phyloP scores from a whole-genome alignment of 2,113 vertebrate genomes.

The Chloroceryle aenea region DNA sequence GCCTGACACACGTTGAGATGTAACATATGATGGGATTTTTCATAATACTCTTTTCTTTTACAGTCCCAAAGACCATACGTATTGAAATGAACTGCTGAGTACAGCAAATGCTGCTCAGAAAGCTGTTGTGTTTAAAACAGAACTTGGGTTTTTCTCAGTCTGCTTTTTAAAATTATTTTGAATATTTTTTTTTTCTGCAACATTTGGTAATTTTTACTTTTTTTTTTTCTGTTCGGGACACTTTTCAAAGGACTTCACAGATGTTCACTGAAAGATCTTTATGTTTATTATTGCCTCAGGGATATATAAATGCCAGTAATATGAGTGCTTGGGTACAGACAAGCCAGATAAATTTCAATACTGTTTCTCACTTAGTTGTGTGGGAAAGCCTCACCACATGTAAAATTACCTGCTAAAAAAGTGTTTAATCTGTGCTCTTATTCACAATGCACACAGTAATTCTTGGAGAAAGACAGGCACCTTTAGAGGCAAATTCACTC shows the following conservation, averaged over 20 bases:
- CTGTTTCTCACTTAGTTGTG: neutral
- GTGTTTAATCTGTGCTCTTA: neutral
- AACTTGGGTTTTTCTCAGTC: neutral
- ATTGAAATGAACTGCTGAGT: constrained; percentile 23
- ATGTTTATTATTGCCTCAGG: neutral
- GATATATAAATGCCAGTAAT: neutral
- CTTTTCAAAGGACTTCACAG: constrained; percentile 5
- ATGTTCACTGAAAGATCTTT: neutral
- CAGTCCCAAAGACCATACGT: neutral
- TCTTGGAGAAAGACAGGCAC: neutral
- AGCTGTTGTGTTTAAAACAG: neutral
- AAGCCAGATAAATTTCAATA: neutral
- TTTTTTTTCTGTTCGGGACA: neutral
- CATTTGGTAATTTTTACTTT: neutral
- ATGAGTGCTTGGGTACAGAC: neutral
- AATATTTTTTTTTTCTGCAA: neutral
- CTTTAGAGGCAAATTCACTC: neutral
- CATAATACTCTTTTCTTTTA: neutral
- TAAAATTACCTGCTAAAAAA: neutral
- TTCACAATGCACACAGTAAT: neutral
- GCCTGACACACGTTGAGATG: neutral
- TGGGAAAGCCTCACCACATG: neutral
- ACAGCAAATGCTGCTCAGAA: constrained; percentile 3
- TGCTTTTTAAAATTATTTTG: neutral
- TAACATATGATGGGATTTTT: neutral